These are phyloP conservation scores for Agrypnia vestita DNA, from an alignment of 1,140 invertebrate species.

Conservation along the genomic window DNA sequence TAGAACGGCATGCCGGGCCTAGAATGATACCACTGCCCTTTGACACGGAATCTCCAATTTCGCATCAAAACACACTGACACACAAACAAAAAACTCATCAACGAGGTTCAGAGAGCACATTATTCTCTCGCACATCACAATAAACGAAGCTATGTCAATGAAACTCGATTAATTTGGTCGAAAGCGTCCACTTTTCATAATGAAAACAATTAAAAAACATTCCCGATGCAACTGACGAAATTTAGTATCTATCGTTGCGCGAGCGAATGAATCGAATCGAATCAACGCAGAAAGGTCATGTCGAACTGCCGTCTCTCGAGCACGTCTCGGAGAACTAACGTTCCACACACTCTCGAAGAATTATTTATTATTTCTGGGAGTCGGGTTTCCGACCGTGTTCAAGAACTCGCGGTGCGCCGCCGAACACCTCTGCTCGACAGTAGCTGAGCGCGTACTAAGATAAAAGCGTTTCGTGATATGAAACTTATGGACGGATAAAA, in stretches of 20 bases:
- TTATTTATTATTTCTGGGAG: background rate
- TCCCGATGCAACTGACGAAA: background rate
- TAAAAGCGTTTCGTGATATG: constrained; percentile 30
- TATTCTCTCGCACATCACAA: background rate
- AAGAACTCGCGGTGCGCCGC: background rate
- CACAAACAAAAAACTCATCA: constrained; percentile 16
- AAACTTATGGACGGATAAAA: constrained; percentile 36
- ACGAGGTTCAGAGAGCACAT: background rate
- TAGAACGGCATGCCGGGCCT: background rate
- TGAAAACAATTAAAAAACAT: background rate
- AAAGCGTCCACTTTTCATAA: background rate
- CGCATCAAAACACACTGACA: background rate
- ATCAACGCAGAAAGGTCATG: constrained; percentile 2
- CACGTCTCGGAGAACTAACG: background rate
- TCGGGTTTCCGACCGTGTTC: background rate
- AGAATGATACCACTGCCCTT: constrained; percentile 8
- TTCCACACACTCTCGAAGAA: background rate
- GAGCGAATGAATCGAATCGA: background rate
- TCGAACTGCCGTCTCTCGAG: background rate
- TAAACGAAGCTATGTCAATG: background rate
- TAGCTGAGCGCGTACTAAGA: constrained; percentile 32
- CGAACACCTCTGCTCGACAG: constrained; percentile 21
- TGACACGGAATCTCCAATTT: background rate
- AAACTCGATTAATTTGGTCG: background rate
- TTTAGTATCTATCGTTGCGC: background rate